Percentiles rank a stretch among this genome's conserved stretches.
These are phyloP conservation scores for Psittacus erithacus DNA, from an alignment of 2,113 vertebrate species.

Conservation along the genomic window DNA sequence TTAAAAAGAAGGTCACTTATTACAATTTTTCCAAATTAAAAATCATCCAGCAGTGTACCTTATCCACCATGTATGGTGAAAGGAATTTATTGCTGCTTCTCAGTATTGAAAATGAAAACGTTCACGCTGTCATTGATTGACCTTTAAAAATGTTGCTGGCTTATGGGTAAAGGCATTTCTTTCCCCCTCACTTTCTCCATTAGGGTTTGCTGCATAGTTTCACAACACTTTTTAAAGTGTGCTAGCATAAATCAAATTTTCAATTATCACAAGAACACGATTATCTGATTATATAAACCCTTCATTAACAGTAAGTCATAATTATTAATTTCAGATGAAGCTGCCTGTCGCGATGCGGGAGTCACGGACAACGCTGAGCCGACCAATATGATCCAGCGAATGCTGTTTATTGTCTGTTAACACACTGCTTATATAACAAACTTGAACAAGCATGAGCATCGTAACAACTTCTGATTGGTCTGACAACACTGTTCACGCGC, in stretches of 20 bases:
- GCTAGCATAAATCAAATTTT: conserved; percentile 3
- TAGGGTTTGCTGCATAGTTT: conserved; percentile 9
- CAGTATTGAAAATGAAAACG: conserved; percentile 71
- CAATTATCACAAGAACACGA: background rate
- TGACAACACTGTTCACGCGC: too few relatives aligned
- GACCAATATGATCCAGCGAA: too few relatives aligned
- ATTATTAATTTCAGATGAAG: background rate
- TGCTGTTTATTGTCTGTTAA: too few relatives aligned
- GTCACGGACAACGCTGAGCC: too few relatives aligned
- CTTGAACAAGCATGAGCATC: too few relatives aligned
- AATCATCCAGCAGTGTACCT: conserved; percentile 61
- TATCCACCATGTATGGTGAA: conserved; percentile 47
- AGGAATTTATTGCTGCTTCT: conserved; percentile 74
- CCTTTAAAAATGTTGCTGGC: conserved; percentile 72
- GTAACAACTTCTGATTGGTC: too few relatives aligned
- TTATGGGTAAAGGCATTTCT: conserved; percentile 64
- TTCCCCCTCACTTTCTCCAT: conserved; percentile 19
- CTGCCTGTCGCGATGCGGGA: background rate
- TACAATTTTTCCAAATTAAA: conserved; percentile 74
- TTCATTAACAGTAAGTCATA: background rate
- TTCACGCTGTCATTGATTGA: conserved; percentile 77
- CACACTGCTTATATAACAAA: too few relatives aligned
- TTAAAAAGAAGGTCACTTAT: conserved; percentile 70
- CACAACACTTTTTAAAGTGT: background rate
- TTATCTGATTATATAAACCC: background rate